Base-by-base conservation (phyloP, 2,113 vertebrate species). In the Labeo rohita region DNA sequence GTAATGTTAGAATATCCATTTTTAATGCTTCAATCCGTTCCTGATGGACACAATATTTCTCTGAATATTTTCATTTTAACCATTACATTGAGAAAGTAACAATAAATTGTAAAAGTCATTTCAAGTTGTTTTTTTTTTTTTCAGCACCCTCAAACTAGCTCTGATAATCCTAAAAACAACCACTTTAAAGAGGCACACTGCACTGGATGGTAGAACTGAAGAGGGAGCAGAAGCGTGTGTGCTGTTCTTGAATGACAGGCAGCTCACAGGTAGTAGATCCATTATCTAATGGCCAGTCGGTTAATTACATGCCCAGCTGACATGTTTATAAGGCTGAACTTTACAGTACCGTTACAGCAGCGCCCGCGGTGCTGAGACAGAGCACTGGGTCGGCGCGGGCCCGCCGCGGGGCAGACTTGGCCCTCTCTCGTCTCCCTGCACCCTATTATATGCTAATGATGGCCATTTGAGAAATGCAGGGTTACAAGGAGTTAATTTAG, bases 251-350 rank as follows among this genome's bases (percentile, higher is more conserved):
- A 91, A 92, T 96, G 96, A 97, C 95, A 92, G 93, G 95, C 95
- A 95, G 96, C 95, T 96, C 95, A 96, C 95, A 96, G 96, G 96
- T 97, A 96, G 91, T 82, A 86, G 88, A 94, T 92, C 75, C 92
- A 95, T 96, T 96, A 96, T 95, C 96, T 96, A 96, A 96, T 97
- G 96, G 95, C 95, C 92, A 93, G 95, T 95, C 94, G 95, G 95
- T 98, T 97, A 96, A 98, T 98, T 97, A 97, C 92, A 80, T 91
- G 90, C 90, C 94, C 90, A 87, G 76, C 94, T 99, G 98, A 98
- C 98, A 98, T 96, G 96, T 98, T 98, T 98, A 98, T 97, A 99
- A 96, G 97, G 96, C 96, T 99, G 97, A 99, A 99, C 98, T 99
- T 99, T 98, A 96, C 94, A 92, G 94, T 88, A 93, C 96, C 95